Percentiles rank a stretch among this genome's conserved stretches.
Evolutionary conservation across 2,113 vertebrate species (phyloP).

Genomic region (Notothenia rossii): DNA sequence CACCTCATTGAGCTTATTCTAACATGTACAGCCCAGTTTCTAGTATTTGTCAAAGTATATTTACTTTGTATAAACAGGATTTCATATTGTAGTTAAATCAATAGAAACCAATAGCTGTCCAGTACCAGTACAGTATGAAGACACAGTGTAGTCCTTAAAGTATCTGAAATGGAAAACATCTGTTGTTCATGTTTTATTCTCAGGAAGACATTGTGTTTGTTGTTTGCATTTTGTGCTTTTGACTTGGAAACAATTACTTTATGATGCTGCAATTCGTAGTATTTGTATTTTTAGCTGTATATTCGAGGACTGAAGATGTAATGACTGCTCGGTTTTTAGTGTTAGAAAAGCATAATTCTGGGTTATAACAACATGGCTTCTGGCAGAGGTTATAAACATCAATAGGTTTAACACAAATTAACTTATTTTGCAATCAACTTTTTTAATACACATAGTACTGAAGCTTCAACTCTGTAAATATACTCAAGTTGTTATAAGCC

Average conservation of each 20-base stretch:
- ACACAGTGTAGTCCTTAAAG: background rate
- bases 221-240: conserved; percentile 4
- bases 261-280: conserved; percentile 4
- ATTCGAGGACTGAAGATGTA: background rate
- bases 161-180: conserved; percentile 29
- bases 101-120: background rate
- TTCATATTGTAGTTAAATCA: background rate
- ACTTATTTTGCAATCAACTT: background rate
- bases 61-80: conserved; percentile 2
- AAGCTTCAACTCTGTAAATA: background rate
- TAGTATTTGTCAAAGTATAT: conserved; percentile 9
- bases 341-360: background rate
- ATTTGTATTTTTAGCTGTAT: background rate
- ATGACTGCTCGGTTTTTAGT: background rate
- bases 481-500: background rate
- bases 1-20: conserved; percentile 28
- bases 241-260: conserved; percentile 1
- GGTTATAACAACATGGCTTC: background rate
- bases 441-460: background rate
- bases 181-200: conserved; percentile 1
- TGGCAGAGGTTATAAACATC: too few relatives aligned
- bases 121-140: background rate
- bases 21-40: background rate
- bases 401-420: background rate
- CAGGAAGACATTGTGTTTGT: too few relatives aligned